Base-by-base conservation (phyloP, 2,888 invertebrate species). In the Noctuana brunneofusca region DNA sequence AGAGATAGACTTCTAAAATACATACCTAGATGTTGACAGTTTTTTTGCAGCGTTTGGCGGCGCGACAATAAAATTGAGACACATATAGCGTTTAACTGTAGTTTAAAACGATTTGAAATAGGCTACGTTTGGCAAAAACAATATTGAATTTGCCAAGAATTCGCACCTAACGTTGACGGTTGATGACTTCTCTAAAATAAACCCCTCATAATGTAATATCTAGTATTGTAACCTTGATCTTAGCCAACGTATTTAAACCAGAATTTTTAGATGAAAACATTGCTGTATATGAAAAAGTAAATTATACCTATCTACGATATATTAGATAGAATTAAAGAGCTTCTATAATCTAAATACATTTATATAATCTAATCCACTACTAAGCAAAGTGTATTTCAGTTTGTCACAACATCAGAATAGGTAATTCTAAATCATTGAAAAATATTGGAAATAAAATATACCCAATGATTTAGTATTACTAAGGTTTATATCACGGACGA, bases 51-150 rank as follows among this genome's bases (percentile, higher is more conserved):
- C 16, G 24, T 35, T 35, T 57, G 57, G 48, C 32, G 48, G 22
- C 4, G 6, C 20, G 32, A 32, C 2, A 16, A 5, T 4, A 8
- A 41, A 16, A 41, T 14, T 14, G 2, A 14, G 14, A 41, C 14
- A 41, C 2, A 20, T 11, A 18, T 14, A n/a, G n/a, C 20, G 16
- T 53, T 59, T 59, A 54, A 62, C 55, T 55, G 62, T 49, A 62
- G 27, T 38, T 60, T 46, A 4, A 20, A 32, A 54, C 24, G 1
- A 16, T 14, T 48, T 18, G 24, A 35, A 48, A 73, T 69, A 66
- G 64, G 66, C 69, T 71, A 63, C 60, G 64, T 74, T 81, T 78
- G 81, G 78, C 80, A 79, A 77, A 76, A 79, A 76, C 74, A 78
- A 72, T 49, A 59, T 65, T 41, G 12, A 41, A 71, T 66, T 60